Base-by-base conservation (phyloP, 2,113 vertebrate species). In the Heloderma charlesbogerti region DNA sequence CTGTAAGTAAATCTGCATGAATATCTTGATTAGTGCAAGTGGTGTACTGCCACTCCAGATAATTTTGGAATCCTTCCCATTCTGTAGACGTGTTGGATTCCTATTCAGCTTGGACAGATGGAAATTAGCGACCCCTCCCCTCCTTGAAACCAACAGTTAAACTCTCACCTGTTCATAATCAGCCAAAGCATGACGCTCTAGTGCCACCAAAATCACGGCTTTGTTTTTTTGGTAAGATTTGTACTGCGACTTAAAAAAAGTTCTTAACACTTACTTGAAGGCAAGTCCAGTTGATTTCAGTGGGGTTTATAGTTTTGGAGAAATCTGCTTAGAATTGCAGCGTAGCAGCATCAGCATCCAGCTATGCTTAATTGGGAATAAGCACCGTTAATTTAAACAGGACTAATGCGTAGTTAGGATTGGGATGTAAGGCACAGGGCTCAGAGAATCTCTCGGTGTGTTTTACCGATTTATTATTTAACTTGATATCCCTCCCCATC, bases 271-370 rank as follows among this genome's bases (percentile, higher is more conserved):
- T 40, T 77, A 43, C 37, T 66, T 66, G 43, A 10, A 69, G 71
- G 43, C 12, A 45, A 45, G 75, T 78, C 31, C 43, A n/a, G 67
- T 75, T 75, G 18, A 40, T 37, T 57, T 87, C 34, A 74, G 20
- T 87, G 69, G 51, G 27, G 81, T 92, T 95, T 89, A 87, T 18
- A 63, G 54, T 79, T 93, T 88, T 60, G 89, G 75, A 88, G 37
- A 60, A 87, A 40, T 75, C 69, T 75, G 10, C 10, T 75, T 27
- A 27, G 60, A 27, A 48, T 45, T 66, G 40, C 37, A 51, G 12
- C 8, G 1, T 40, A 45, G 31, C 22, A 77, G 51, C 51, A 77
- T 12, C 9, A 1, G 27, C 67, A n/a, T n/a, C 29, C 34, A 25
- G 8, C 40, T 27, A 57, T 75, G 85, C 37, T 72, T 10, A 20